Conservation (phyloP, 1,140 invertebrate species). For the Solen grandis region DNA sequence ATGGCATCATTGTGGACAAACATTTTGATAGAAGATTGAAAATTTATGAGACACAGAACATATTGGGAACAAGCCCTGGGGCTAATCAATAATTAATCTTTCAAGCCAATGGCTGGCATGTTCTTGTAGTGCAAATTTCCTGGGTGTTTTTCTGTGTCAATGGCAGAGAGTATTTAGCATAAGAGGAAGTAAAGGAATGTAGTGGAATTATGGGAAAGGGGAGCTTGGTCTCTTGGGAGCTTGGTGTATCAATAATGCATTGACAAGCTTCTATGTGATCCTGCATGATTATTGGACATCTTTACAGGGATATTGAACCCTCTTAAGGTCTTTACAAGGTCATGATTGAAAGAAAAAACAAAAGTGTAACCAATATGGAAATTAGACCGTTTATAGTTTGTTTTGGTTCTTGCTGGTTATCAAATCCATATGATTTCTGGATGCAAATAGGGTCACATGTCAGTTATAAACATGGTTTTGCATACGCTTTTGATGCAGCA, state of each 20-base stretch:
- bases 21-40: conserved; percentile 17
- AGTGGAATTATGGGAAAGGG: conserved; percentile 41
- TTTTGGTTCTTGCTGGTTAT: no score
- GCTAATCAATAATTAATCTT: conserved; percentile 44
- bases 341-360: no score
- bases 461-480: no score
- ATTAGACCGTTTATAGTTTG: conserved; percentile 24
- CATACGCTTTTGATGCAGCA: no score
- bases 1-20: conserved; percentile 26
- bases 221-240: conserved; percentile 34
- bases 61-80: conserved; percentile 28
- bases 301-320: no score
- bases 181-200: conserved; percentile 5
- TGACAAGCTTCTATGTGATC: conserved; percentile 31
- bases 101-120: conserved; percentile 4
- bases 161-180: no score
- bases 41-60: conserved; percentile 40
- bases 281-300: no score
- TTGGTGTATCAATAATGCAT: conserved; percentile 48
- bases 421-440: no score
- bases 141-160: conserved; percentile 13
- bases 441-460: no score
- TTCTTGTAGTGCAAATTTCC: no score
- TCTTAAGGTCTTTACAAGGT: no score
- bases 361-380: background rate